phyloP scores from a whole-genome alignment of 2,797 vertebrate genomes.

The Macropodus opercularis region DNA sequence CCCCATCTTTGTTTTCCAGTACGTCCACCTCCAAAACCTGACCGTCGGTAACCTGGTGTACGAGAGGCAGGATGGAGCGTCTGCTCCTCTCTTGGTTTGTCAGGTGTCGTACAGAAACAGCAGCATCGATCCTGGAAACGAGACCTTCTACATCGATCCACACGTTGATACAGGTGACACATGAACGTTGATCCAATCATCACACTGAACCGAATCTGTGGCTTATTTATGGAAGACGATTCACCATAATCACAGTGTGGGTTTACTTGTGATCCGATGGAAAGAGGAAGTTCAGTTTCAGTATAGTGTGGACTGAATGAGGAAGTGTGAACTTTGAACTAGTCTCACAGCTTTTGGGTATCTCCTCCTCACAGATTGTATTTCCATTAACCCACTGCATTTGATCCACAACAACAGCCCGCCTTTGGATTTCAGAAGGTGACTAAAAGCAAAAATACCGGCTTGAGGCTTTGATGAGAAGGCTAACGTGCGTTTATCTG shows the following conservation, averaged over 20 bases:
- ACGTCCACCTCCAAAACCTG: constrained; percentile 84
- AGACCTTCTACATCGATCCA: constrained; percentile 92
- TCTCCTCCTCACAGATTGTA: constrained; percentile 84
- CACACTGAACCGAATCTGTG: too few relatives aligned
- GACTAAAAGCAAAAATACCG: constrained; percentile 44
- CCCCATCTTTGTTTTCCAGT: constrained; percentile 79
- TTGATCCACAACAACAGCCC: constrained; percentile 55
- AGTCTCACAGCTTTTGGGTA: neutral
- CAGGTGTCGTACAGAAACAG: constrained; percentile 88
- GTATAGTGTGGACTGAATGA: neutral
- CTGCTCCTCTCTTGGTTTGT: constrained; percentile 86
- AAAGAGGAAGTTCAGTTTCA: constrained; percentile 63
- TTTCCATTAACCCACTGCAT: constrained; percentile 81
- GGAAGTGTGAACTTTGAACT: constrained; percentile 3
- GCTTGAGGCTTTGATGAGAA: neutral
- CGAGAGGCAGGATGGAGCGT: constrained; percentile 72
- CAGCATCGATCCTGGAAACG: constrained; percentile 86
- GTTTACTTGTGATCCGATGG: constrained; percentile 35
- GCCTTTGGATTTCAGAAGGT: constrained; percentile 93
- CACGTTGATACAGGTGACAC: constrained; percentile 88
- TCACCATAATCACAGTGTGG: constrained; percentile 56
- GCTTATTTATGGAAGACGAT: constrained; percentile 50
- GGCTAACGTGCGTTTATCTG: constrained; percentile 30
- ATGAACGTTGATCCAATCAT: too few relatives aligned
- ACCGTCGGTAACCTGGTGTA: constrained; percentile 91